phyloP scores from a whole-genome alignment of 2,113 vertebrate genomes.

The Phrynosoma blainvillii region DNA sequence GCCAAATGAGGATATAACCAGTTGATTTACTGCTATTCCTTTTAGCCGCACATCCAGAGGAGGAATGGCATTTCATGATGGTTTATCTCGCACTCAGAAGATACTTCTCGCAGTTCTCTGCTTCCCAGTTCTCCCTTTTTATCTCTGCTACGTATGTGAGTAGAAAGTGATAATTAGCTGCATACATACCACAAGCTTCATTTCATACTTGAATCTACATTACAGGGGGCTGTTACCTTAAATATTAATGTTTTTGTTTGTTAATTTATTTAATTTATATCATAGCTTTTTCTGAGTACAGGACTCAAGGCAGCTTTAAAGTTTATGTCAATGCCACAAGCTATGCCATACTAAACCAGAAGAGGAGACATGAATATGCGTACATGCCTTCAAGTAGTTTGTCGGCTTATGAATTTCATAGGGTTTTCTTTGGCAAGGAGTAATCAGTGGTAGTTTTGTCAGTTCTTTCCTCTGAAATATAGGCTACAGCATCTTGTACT shows the following conservation, averaged over 20 bases:
- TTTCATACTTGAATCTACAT: background rate
- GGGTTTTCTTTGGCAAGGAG: no score
- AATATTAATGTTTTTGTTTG: no score
- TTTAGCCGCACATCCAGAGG: background rate
- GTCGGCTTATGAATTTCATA: no score
- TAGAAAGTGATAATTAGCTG: background rate
- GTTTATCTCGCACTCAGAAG: slow-evolving; percentile 33
- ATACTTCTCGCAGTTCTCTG: slow-evolving; percentile 42
- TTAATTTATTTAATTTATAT: no score
- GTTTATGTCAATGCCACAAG: background rate
- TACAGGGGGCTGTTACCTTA: no score
- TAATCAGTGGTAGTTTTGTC: no score
- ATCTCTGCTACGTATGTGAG: slow-evolving; percentile 52
- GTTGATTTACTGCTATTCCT: background rate
- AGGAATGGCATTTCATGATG: slow-evolving; percentile 39
- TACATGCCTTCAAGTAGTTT: no score
- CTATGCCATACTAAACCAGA: background rate
- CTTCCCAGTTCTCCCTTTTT: slow-evolving; percentile 47
- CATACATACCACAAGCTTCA: background rate
- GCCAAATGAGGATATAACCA: background rate
- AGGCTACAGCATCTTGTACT: no score
- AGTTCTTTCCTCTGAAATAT: no score
- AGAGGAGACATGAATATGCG: background rate
- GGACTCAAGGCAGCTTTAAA: no score
- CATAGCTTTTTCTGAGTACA: no score